Evolutionary conservation across 2,888 invertebrate genomes (phyloP), one percentile per base, ranked within the genome.

Genomic region (Lacanobia oleracea): DNA sequence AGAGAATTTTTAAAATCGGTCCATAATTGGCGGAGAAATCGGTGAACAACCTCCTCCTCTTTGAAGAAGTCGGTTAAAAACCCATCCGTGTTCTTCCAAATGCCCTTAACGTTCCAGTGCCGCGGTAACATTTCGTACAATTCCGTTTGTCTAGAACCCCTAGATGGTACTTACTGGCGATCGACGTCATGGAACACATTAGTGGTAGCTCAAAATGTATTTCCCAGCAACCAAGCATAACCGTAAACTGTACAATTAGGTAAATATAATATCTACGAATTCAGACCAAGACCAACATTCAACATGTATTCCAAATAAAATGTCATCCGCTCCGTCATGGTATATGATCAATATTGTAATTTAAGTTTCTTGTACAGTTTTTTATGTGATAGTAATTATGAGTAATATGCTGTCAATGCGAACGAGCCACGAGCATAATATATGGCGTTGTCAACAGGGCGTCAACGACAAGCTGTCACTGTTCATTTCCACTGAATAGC

Each of bases 261-360:
- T n/a, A 23, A 45, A 27, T 61, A 51, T 57, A 40, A 67, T 27
- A 53, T 61, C 51, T 51, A 21, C 23, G 33, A 59, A 54, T 60
- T n/a, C 50, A 8, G 48, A 5, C 50, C 50, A n/a, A 50, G 14
- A 10, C 37, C 27, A 61, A 61, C 40, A 75, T 75, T 43, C 27
- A 61, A 61, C 48, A 75, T 43, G 61, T 69, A 33, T 61, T 64
- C 3, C 16, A 4, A 69, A 63, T 61, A 33, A n/a, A 78, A 71
- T 78, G 72, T 64, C 67, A 78, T 64, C 67, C 54, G 63, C 21
- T 37, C 45, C 63, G 67, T 64, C 64, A 77, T 53, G 64, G 23
- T 59, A 67, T 66, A 77, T 67, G 59, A 66, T 56, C 63, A 77
- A 72, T 77, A 66, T 16, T 60, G 43, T 71, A 54, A 64, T 63